These are phyloP conservation scores for Caretta caretta DNA, from an alignment of 2,113 vertebrate species.

Conservation along the genomic window DNA sequence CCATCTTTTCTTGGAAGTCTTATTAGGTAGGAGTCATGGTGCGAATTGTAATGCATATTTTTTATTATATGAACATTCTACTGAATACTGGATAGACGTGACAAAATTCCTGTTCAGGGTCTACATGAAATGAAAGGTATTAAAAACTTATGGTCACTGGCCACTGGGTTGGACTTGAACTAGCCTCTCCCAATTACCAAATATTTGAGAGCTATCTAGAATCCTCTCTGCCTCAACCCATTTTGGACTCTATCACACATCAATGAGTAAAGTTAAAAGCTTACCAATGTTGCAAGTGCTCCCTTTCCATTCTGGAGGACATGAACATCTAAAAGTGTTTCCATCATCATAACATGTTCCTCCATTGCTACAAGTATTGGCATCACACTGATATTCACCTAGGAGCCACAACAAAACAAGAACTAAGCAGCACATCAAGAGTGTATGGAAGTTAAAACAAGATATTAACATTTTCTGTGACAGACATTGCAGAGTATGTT, in stretches of 20 bases:
- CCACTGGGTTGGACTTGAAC: neutral
- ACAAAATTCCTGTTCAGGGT: neutral
- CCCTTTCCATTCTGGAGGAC: constrained; percentile 90
- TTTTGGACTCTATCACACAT: neutral
- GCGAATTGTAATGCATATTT: neutral
- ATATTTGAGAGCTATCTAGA: neutral
- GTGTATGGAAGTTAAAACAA: neutral
- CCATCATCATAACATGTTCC: constrained; percentile 93
- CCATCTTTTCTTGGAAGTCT: neutral
- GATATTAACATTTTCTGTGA: neutral
- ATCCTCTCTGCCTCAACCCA: neutral
- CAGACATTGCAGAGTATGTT: neutral
- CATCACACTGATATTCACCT: constrained; percentile 96
- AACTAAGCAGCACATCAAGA: neutral
- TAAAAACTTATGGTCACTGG: neutral
- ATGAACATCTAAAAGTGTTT: constrained; percentile 91
- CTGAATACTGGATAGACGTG: neutral
- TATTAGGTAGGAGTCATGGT: neutral
- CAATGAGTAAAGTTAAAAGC: neutral
- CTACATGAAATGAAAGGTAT: neutral
- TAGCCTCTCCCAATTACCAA: neutral
- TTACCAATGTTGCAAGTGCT: constrained; percentile 92
- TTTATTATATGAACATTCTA: neutral
- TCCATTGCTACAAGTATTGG: constrained; percentile 91
- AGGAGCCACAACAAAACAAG: neutral